Conservation (phyloP, 1,140 invertebrate genomes). For the Cardiocondyla obscurior region DNA sequence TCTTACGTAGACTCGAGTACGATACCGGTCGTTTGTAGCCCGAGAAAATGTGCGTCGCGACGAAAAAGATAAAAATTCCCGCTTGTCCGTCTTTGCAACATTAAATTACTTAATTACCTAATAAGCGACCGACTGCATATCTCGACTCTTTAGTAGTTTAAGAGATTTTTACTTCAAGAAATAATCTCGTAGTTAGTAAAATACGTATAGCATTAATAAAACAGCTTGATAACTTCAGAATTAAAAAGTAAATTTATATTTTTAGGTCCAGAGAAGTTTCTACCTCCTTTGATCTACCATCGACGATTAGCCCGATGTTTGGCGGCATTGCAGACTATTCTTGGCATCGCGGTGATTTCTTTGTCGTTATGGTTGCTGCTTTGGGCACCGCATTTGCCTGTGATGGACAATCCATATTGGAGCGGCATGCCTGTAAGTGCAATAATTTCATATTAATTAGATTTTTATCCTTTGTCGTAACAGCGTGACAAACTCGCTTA, state of each 20-base stretch:
- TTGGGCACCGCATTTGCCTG: slow-evolving; percentile 85
- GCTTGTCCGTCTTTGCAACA: background rate
- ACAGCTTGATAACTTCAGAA: background rate
- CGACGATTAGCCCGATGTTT: slow-evolving; percentile 85
- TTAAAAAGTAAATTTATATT: slow-evolving; percentile 15
- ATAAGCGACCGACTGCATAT: background rate
- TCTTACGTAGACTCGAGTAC: slow-evolving; percentile 66
- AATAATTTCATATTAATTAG: background rate
- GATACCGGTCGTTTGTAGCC: slow-evolving; percentile 39
- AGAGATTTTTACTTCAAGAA: background rate
- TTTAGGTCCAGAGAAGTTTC: slow-evolving; percentile 67
- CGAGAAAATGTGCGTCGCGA: slow-evolving; percentile 62
- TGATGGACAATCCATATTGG: slow-evolving; percentile 87
- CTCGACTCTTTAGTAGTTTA: background rate
- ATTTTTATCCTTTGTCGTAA: background rate
- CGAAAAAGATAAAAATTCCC: background rate
- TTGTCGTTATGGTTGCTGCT: slow-evolving; percentile 86
- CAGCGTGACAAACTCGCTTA: background rate
- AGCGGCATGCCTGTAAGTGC: slow-evolving; percentile 86
- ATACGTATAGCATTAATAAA: background rate
- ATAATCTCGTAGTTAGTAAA: slow-evolving; percentile 6
- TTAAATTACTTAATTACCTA: slow-evolving; percentile 43
- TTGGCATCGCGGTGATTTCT: slow-evolving; percentile 84
- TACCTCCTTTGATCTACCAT: slow-evolving; percentile 82
- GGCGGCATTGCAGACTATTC: slow-evolving; percentile 84